Conservation (phyloP, 2,888 invertebrate genomes). For the Zaprionus bogoriensis region DNA sequence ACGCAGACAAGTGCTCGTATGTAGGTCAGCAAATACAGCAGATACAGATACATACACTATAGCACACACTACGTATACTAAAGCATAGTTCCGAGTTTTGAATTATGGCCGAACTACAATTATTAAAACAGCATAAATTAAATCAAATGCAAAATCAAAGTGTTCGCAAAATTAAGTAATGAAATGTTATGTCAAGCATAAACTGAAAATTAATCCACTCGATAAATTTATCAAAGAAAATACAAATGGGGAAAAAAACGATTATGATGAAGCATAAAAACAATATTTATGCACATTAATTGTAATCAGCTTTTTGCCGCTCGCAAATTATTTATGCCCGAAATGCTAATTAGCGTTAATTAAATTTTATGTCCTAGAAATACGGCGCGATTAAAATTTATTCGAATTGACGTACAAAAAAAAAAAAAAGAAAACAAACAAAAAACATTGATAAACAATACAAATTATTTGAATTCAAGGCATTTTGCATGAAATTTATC, state of each 20-base stretch:
- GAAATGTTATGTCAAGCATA: slow-evolving; percentile 24
- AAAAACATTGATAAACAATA: slow-evolving; percentile 10
- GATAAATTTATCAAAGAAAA: slow-evolving; percentile 11
- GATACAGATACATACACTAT: too few relatives aligned
- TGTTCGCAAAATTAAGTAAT: slow-evolving; percentile 8
- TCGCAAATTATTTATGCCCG: slow-evolving; percentile 14
- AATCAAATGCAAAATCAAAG: not conserved
- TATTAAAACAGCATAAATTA: not conserved
- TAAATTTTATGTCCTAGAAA: slow-evolving; percentile 46
- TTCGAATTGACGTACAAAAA: slow-evolving; percentile 14
- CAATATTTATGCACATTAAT: slow-evolving; percentile 26
- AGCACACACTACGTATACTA: too few relatives aligned
- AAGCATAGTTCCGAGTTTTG: not conserved
- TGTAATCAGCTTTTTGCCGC: slow-evolving; percentile 14
- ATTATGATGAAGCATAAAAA: slow-evolving; percentile 23
- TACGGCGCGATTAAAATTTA: slow-evolving; percentile 31
- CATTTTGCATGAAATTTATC: too few relatives aligned
- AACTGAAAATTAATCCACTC: slow-evolving; percentile 37
- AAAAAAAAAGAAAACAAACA: not conserved
- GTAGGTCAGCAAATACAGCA: not conserved
- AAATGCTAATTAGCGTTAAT: slow-evolving; percentile 54
- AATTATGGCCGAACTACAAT: not conserved
- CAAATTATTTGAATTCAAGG: not conserved
- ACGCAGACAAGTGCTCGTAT: not conserved
- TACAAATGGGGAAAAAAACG: slow-evolving; percentile 19